Evolutionary conservation across 2,113 vertebrate species (phyloP), one percentile per base, ranked within the genome.

Genomic region (Morone saxatilis): DNA sequence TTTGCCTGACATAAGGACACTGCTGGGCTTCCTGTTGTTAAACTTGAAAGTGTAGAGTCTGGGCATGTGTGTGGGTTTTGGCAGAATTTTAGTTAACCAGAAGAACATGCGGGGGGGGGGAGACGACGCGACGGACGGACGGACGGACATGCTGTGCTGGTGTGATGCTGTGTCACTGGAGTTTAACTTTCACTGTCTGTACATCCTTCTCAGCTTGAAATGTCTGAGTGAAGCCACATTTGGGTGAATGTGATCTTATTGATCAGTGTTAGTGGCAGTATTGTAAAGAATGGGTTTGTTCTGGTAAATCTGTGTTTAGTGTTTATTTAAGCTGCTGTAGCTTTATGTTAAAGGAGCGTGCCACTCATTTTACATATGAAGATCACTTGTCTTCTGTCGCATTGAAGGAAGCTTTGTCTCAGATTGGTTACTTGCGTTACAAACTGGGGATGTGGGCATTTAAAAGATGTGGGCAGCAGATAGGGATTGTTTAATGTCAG

Each of bases 31-130:
- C 81, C 76, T 80, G 70, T 81, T 75, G 73, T 66, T 56, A 76
- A 60, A 71, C n/a, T 66, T 40, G 59, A 73, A 80, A 76, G 73
- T 51, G 4, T 45, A 12, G 57, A 59, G 62, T 65, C 65, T 81
- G 76, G 66, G 2, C 67, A 69, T 81, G 75, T 72, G 75, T 72
- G 76, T 87, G 82, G 69, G 74, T 77, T 85, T 87, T 86, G 81
- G 78, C 78, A 76, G 7, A 71, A 41, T 74, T 41, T 53, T 50
- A 20, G 22, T 76, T 61, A 71, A 76, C 41, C 36, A 67, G 62
- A 81, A 69, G 73, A 62, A 40, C 53, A 22, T 45, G 50, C 38
- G 38, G 61, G 45, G 56, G 51, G 11, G 72, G 22, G 36, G 22
- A 19, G 70, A 53, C 4, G 45, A n/a, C n/a, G n/a, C n/a, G 45